A percentile compares a stretch with the other conserved stretches of the same genome.
Evolutionary conservation across 2,888 invertebrate species (phyloP).

Genomic region (Macropis europaea): DNA sequence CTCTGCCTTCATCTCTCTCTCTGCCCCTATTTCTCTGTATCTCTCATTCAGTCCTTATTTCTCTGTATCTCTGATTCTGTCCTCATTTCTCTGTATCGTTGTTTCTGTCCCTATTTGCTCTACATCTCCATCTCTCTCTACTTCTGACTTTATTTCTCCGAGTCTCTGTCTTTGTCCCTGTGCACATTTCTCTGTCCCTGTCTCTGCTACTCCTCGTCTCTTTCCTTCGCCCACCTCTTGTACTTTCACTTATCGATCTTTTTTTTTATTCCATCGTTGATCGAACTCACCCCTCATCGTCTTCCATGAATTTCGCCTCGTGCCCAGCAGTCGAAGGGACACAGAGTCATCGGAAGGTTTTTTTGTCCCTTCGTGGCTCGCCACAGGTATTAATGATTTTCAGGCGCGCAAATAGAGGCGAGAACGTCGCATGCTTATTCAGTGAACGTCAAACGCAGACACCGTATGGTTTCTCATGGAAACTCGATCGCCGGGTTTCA

Average conservation of each 20-base stretch:
- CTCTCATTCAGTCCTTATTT: background rate
- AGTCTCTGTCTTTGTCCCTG: too few relatives aligned
- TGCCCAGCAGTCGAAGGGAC: too few relatives aligned
- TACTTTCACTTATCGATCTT: constrained; percentile 28
- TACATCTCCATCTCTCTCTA: too few relatives aligned
- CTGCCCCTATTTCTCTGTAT: constrained; percentile 10
- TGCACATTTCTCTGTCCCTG: background rate
- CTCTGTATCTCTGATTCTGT: too few relatives aligned
- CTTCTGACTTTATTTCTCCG: too few relatives aligned
- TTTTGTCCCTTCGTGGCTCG: constrained; percentile 12
- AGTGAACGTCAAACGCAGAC: constrained; percentile 37
- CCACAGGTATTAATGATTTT: constrained; percentile 47
- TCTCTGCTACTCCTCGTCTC: too few relatives aligned
- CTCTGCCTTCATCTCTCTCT: constrained; percentile 55
- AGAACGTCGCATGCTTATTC: constrained; percentile 2
- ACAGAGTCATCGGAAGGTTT: too few relatives aligned
- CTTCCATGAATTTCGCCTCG: background rate
- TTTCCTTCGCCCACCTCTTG: too few relatives aligned
- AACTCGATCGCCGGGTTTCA: background rate
- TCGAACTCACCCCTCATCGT: background rate
- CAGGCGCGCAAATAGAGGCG: constrained; percentile 12
- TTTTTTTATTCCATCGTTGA: constrained; percentile 1
- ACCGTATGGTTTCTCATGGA: background rate
- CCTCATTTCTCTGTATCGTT: background rate
- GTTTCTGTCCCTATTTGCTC: too few relatives aligned